Base-by-base conservation (phyloP, 2,113 vertebrate species). In the Pterocles orientalis region DNA sequence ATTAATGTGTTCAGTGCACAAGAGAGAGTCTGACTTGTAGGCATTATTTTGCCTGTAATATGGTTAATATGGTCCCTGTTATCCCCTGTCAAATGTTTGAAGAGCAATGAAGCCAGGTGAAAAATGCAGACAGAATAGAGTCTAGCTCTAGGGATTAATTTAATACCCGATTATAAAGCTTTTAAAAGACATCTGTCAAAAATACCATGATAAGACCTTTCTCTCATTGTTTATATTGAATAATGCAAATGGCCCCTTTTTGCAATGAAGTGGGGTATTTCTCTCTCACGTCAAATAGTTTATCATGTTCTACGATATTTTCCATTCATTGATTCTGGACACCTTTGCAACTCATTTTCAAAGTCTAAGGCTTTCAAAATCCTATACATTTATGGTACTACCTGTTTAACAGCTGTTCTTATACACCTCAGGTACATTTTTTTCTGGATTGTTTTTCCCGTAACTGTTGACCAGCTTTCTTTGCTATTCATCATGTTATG, bases 171-270 rank as follows among this genome's bases (percentile, higher is more conserved):
- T 92, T 70, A 72, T 45, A 86, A 77, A 43, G 65, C 43, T 58
- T 90, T 94, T 70, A 86, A 91, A 82, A 92, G 53, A 69, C 75
- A 78, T 62, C 56, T 95, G 60, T 53, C 50, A 56, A 76, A 82
- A 61, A 78, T 33, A 82, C 60, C 50, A 51, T 3, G 36, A 28
- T 69, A 72, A 88, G 77, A 69, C 25, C 29, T 33, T 57, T 69
- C 64, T 53, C 14, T 62, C 51, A 31, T 87, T 45, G 92, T 70
- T 91, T 68, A 33, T 50, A n/a, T 41, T 70, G 86, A 54, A 34
- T 41, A 82, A 85, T 72, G 41, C 28, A 82, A 66, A n/a, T 23
- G 41, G 24, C 24, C 10, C 45, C 34, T 50, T 50, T 77, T 80
- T 10, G 33, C 51, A 47, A 9, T 50, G 20, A 57, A 83, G 23